Percentiles rank a stretch among this genome's conserved stretches.
phyloP scores from a whole-genome alignment of 2,888 invertebrate species.

The Eristalinus sepulchralis region DNA sequence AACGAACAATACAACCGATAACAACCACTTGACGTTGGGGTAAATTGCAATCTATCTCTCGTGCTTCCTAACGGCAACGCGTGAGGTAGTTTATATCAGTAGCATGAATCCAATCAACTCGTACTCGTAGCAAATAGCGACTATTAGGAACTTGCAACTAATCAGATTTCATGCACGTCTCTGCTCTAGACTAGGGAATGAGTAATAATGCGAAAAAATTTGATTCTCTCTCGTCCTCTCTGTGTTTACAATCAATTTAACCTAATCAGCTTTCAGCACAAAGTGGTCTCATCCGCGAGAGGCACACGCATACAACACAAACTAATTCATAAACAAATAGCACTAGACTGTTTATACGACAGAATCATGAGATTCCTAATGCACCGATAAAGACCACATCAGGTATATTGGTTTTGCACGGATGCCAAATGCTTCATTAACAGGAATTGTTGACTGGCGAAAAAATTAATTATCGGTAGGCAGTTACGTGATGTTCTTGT shows the following conservation, averaged over 20 bases:
- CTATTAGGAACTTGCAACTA: neutral
- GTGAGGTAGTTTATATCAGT: neutral
- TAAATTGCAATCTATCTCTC: neutral
- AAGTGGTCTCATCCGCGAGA: neutral
- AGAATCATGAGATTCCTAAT: slow-evolving; percentile 9
- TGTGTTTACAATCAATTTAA: slow-evolving; percentile 36
- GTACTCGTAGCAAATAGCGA: neutral
- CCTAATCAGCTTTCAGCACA: slow-evolving; percentile 13
- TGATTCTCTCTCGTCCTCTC: neutral
- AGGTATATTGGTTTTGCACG: neutral
- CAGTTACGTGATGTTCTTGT: neutral
- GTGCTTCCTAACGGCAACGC: neutral
- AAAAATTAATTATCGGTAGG: neutral
- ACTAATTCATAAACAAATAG: slow-evolving; percentile 34
- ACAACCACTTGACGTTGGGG: neutral
- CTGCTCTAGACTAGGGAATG: neutral
- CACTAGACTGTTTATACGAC: neutral
- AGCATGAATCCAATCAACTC: neutral
- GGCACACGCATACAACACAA: slow-evolving; percentile 1
- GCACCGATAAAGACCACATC: neutral
- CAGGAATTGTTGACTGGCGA: neutral
- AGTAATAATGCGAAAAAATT: neutral
- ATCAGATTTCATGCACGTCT: neutral
- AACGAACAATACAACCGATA: neutral
- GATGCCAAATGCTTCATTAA: neutral